Conservation (phyloP, 2,888 invertebrate genomes). For the Drosophila infuscata region DNA sequence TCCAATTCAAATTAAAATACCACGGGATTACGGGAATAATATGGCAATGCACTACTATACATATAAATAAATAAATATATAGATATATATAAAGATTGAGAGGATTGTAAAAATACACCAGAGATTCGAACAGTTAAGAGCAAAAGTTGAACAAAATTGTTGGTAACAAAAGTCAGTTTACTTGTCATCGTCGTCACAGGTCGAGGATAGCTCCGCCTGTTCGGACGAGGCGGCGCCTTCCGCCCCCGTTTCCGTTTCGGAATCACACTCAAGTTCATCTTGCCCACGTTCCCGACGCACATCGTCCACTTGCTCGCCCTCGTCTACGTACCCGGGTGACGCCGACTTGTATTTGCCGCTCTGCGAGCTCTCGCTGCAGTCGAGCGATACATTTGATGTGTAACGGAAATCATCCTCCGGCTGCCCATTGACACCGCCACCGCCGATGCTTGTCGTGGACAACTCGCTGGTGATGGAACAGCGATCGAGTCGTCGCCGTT, state of each 20-base stretch:
- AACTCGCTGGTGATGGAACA: constrained; percentile 80
- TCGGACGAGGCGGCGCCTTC: constrained; percentile 35
- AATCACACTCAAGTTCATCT: constrained; percentile 20
- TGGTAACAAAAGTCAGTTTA: constrained; percentile 57
- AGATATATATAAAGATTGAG: background rate
- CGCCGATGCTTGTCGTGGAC: constrained; percentile 71
- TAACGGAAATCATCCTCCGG: constrained; percentile 62
- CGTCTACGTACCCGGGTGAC: constrained; percentile 83
- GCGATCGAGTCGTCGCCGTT: constrained; percentile 59
- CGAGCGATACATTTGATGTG: constrained; percentile 77
- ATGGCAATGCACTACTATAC: constrained; percentile 5
- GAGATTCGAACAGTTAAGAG: constrained; percentile 14
- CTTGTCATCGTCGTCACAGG: constrained; percentile 71
- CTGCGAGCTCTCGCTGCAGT: constrained; percentile 78
- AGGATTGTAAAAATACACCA: constrained; percentile 21
- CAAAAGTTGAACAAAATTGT: constrained; percentile 14
- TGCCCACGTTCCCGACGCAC: constrained; percentile 27
- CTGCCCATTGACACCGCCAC: constrained; percentile 36
- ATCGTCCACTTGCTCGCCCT: constrained; percentile 26
- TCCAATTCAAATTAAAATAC: background rate
- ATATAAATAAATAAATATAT: background rate
- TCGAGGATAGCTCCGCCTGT: constrained; percentile 48
- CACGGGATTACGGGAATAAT: constrained; percentile 2
- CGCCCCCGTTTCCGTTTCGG: constrained; percentile 23
- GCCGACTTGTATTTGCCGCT: constrained; percentile 83